phyloP scores from a whole-genome alignment of 1,140 invertebrate species.

The Eubasilissa regina region DNA sequence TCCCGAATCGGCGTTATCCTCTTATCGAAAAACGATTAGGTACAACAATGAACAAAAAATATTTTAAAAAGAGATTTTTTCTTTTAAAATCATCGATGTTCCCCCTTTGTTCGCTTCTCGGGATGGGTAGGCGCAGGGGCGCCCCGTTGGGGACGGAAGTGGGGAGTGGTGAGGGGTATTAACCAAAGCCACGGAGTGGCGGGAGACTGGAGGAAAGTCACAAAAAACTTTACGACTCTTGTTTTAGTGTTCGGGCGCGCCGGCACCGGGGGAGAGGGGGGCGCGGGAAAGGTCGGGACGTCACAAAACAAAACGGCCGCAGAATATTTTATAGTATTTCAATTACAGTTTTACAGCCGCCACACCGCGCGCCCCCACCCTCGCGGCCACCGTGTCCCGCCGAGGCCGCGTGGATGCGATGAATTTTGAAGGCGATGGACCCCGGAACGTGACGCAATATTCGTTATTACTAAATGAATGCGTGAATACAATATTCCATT shows the following conservation, averaged over 20 bases:
- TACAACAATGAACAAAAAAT: slow-evolving; percentile 26
- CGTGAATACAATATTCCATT: no score
- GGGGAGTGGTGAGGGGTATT: no score
- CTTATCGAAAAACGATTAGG: slow-evolving; percentile 10
- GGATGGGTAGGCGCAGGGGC: no score
- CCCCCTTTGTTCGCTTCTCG: background rate
- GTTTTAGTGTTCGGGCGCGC: slow-evolving; percentile 53
- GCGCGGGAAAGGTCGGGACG: slow-evolving; percentile 33
- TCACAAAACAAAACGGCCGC: slow-evolving; percentile 58
- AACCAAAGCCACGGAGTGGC: slow-evolving; percentile 29
- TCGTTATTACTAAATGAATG: no score
- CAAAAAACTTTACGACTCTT: slow-evolving; percentile 58
- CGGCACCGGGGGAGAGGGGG: background rate
- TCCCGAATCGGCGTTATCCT: background rate
- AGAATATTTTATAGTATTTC: slow-evolving; percentile 61
- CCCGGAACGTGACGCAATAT: no score
- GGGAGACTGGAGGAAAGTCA: slow-evolving; percentile 44
- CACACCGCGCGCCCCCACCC: slow-evolving; percentile 44
- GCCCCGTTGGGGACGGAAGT: no score
- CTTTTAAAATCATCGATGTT: slow-evolving; percentile 33
- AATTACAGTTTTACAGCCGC: slow-evolving; percentile 61
- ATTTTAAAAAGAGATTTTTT: slow-evolving; percentile 17
- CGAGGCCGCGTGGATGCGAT: no score
- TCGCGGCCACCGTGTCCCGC: no score
- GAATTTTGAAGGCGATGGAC: no score